Evolutionary conservation across 64 coral and sea anemone species (phyloP).

Genomic region (Stichodactyla mertensii): DNA sequence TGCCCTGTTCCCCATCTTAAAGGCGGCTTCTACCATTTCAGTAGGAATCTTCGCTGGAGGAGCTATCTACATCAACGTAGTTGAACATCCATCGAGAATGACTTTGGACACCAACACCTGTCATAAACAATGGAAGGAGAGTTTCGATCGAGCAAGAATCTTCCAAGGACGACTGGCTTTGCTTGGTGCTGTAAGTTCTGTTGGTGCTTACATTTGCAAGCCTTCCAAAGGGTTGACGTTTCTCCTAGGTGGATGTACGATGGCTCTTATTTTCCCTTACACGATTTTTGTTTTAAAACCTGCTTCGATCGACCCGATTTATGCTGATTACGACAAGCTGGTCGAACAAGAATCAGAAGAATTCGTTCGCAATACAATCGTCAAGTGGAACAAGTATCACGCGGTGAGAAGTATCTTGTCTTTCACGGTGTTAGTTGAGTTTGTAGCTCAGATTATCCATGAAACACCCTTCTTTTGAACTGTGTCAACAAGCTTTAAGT

Average conservation of each 20-base stretch:
- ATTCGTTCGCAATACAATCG: constrained; percentile 64
- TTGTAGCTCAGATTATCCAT: constrained; percentile 24
- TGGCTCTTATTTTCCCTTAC: constrained; percentile 63
- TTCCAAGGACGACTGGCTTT: constrained; percentile 51
- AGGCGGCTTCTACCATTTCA: constrained; percentile 55
- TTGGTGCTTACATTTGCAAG: constrained; percentile 67
- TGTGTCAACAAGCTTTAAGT: background rate
- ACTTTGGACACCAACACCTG: constrained; percentile 51
- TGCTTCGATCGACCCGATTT: constrained; percentile 85
- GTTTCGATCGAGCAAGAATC: constrained; percentile 69
- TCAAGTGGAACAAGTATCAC: constrained; percentile 75
- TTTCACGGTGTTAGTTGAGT: constrained; percentile 39
- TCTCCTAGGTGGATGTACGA: constrained; percentile 55
- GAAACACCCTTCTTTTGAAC: constrained; percentile 21
- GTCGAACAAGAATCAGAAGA: constrained; percentile 27
- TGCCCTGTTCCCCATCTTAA: constrained; percentile 44
- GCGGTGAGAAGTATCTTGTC: constrained; percentile 46
- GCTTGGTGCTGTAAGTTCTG: constrained; percentile 17
- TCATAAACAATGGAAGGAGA: constrained; percentile 82
- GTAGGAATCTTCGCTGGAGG: constrained; percentile 64
- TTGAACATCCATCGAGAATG: constrained; percentile 82
- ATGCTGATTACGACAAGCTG: constrained; percentile 41
- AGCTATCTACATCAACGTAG: constrained; percentile 66
- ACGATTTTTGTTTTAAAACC: constrained; percentile 65
- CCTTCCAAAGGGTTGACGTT: constrained; percentile 57